phyloP scores from a whole-genome alignment of 2,888 invertebrate genomes.

The Nephrotoma appendiculata region DNA sequence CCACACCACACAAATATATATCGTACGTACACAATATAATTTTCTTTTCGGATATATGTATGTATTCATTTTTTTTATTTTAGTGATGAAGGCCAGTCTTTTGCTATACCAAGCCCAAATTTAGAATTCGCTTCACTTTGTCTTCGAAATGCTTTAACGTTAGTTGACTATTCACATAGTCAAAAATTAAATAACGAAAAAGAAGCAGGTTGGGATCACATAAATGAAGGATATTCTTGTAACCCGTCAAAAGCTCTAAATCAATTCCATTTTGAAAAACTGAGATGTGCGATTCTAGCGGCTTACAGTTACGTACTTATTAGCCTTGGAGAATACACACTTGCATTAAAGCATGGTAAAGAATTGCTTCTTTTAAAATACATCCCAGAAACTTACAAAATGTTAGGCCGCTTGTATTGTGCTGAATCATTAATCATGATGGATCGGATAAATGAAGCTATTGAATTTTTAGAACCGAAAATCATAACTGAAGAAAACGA shows the following conservation, averaged over 20 bases:
- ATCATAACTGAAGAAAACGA: constrained; percentile 43
- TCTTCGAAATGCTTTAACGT: constrained; percentile 64
- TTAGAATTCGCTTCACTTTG: constrained; percentile 83
- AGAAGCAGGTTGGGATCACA: constrained; percentile 23
- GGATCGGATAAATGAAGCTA: constrained; percentile 69
- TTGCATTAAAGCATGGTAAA: constrained; percentile 64
- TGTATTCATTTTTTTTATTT: constrained; percentile 10
- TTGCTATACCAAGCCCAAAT: constrained; percentile 74
- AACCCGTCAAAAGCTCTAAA: constrained; percentile 47
- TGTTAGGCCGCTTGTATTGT: constrained; percentile 76
- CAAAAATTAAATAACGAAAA: background rate
- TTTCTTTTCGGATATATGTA: background rate
- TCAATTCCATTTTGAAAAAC: constrained; percentile 41
- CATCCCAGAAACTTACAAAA: constrained; percentile 53
- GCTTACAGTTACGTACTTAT: constrained; percentile 73
- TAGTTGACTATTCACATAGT: constrained; percentile 34
- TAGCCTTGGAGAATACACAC: constrained; percentile 67
- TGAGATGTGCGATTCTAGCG: constrained; percentile 53
- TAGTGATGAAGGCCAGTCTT: constrained; percentile 51
- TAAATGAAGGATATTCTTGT: constrained; percentile 34
- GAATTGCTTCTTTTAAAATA: constrained; percentile 56
- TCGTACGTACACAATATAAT: constrained; percentile 17
- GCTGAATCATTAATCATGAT: constrained; percentile 75
- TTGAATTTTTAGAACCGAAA: constrained; percentile 67
- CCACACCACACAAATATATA: constrained; percentile 16